Conservation (phyloP, 1,140 invertebrate species). For the Kradibia gibbosae region DNA sequence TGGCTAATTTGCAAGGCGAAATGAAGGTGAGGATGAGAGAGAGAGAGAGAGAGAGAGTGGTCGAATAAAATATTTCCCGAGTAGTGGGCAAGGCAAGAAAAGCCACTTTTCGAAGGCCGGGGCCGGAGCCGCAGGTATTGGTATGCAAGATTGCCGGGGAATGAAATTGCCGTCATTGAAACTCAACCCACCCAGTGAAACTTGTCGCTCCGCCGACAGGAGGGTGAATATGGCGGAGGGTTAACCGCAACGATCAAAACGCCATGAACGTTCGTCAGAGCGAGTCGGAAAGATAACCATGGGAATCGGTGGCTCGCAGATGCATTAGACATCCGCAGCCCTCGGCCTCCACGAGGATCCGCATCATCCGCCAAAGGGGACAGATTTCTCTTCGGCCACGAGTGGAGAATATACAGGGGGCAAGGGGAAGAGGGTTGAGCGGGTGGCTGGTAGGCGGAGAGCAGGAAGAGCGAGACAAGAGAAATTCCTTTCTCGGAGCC, state of each 20-base stretch:
- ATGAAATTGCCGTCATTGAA: constrained; percentile 26
- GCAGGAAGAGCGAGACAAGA: neutral
- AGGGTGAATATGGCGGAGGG: constrained; percentile 50
- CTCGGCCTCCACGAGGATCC: neutral
- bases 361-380: no score
- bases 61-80: no score
- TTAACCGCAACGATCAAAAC: constrained; percentile 66
- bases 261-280: constrained; percentile 68
- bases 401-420: neutral
- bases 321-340: constrained; percentile 65
- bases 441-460: no score
- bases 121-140: neutral
- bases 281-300: constrained; percentile 63
- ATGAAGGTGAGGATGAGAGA: no score
- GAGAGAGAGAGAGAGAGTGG: no score
- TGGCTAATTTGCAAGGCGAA: no score
- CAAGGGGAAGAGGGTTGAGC: neutral
- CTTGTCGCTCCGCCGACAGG: constrained; percentile 48
- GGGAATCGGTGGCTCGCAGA: constrained; percentile 70
- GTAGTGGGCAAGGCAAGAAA: no score
- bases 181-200: neutral
- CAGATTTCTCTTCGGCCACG: neutral
- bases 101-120: neutral
- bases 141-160: neutral
- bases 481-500: constrained; percentile 26